Conservation (phyloP, 2,113 vertebrate species). For the Cololabis saira region DNA sequence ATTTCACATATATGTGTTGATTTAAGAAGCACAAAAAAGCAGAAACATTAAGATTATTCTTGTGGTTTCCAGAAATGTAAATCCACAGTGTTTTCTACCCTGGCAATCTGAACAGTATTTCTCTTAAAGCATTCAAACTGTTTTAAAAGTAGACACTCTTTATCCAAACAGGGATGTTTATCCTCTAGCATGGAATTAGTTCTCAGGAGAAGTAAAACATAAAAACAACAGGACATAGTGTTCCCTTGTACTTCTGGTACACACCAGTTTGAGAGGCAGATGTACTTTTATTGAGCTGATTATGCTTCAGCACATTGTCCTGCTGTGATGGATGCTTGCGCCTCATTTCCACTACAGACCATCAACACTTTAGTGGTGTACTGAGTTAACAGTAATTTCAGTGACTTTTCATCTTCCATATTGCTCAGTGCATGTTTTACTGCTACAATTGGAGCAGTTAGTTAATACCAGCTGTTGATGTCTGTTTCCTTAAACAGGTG, state of each 20-base stretch:
- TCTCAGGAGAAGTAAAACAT: slow-evolving; percentile 40
- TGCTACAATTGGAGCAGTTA: background rate
- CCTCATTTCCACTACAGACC: slow-evolving; percentile 39
- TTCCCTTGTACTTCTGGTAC: slow-evolving; percentile 35
- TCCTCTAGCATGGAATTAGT: slow-evolving; percentile 36
- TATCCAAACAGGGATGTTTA: slow-evolving; percentile 13
- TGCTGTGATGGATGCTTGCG: slow-evolving; percentile 50
- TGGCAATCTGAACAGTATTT: background rate
- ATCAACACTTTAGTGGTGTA: slow-evolving; percentile 6
- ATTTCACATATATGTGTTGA: no score
- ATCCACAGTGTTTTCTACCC: background rate
- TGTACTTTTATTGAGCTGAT: slow-evolving; percentile 69
- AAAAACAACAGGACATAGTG: slow-evolving; percentile 45
- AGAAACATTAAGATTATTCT: background rate
- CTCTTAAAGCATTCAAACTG: background rate
- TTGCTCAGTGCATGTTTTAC: slow-evolving; percentile 27
- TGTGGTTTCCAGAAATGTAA: background rate
- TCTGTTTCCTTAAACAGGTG: background rate
- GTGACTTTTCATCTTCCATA: slow-evolving; percentile 2
- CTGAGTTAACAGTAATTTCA: slow-evolving; percentile 23
- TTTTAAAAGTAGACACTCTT: slow-evolving; percentile 8
- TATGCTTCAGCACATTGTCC: slow-evolving; percentile 57
- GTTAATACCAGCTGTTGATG: slow-evolving; percentile 14
- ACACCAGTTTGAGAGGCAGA: slow-evolving; percentile 54
- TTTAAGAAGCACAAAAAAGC: background rate